phyloP scores from a whole-genome alignment of 2,113 vertebrate genomes.

The Hoplias malabaricus region DNA sequence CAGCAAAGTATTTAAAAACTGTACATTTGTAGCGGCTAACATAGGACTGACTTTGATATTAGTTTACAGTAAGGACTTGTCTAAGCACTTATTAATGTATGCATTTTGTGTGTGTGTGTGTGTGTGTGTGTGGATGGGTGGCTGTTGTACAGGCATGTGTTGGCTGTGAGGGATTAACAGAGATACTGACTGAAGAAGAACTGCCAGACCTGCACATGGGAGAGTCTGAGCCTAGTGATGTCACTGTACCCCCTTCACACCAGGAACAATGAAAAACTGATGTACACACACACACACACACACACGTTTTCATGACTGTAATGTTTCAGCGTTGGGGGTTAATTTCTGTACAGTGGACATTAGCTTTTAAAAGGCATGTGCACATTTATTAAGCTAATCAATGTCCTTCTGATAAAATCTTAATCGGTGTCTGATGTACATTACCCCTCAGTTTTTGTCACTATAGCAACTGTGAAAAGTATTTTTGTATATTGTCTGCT shows the following conservation, averaged over 20 bases:
- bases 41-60: too few species aligned
- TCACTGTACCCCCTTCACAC: slow-evolving; percentile 44
- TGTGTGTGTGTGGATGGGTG: slow-evolving; percentile 11
- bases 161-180: slow-evolving; percentile 75
- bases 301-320: neutral
- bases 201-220: slow-evolving; percentile 73
- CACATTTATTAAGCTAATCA: neutral
- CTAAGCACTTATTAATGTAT: too few species aligned
- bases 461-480: neutral
- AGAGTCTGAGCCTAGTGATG: slow-evolving; percentile 66
- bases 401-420: neutral
- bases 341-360: too few species aligned
- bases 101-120: too few species aligned
- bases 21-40: too few species aligned
- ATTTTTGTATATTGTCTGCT: neutral
- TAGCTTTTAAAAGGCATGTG: too few species aligned
- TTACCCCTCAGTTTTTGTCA: neutral
- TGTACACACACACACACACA: neutral
- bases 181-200: slow-evolving; percentile 66
- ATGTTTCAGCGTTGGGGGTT: neutral
- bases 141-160: slow-evolving; percentile 78
- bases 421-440: neutral
- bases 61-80: too few species aligned
- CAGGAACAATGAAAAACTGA: slow-evolving; percentile 56
- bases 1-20: too few species aligned